phyloP scores from a whole-genome alignment of 1,140 invertebrate species.

The Drosophila ficusphila region DNA sequence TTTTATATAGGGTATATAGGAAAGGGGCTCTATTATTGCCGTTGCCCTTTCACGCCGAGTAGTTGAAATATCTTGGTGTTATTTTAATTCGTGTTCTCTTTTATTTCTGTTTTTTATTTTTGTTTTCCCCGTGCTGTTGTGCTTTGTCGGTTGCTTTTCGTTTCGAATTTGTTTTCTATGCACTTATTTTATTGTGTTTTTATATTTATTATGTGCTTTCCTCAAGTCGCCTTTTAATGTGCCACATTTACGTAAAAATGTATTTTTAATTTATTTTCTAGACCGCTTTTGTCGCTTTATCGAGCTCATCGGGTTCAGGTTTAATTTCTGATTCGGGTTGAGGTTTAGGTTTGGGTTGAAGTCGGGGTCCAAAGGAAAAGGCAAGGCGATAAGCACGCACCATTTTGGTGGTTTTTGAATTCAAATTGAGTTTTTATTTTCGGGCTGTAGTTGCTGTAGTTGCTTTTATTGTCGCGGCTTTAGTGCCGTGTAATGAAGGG shows the following conservation, averaged over 20 bases:
- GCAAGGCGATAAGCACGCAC: constrained; percentile 73
- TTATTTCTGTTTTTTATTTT: constrained; percentile 39
- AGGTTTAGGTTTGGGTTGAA: constrained; percentile 10
- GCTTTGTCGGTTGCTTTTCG: constrained; percentile 19
- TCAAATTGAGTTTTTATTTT: constrained; percentile 76
- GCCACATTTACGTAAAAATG: constrained; percentile 80
- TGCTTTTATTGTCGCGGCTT: constrained; percentile 38
- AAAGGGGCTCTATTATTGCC: constrained; percentile 1
- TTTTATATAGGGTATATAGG: background rate
- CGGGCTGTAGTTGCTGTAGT: constrained; percentile 40
- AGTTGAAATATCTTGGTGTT: constrained; percentile 59
- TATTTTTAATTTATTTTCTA: constrained; percentile 79
- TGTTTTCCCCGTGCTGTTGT: background rate
- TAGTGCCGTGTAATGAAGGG: constrained; percentile 67
- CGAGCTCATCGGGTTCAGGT: constrained; percentile 64
- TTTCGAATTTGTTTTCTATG: constrained; percentile 62
- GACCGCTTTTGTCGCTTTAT: constrained; percentile 68
- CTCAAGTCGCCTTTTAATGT: constrained; percentile 66
- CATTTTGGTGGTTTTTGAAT: constrained; percentile 63
- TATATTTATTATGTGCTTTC: constrained; percentile 77
- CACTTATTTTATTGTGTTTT: constrained; percentile 78
- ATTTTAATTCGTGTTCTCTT: constrained; percentile 60
- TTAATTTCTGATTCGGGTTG: constrained; percentile 33
- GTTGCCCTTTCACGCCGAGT: constrained; percentile 53
- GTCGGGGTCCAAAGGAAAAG: constrained; percentile 31